phyloP scores from a whole-genome alignment of 64 coral and sea anemone genomes.

The Actinia equina region DNA sequence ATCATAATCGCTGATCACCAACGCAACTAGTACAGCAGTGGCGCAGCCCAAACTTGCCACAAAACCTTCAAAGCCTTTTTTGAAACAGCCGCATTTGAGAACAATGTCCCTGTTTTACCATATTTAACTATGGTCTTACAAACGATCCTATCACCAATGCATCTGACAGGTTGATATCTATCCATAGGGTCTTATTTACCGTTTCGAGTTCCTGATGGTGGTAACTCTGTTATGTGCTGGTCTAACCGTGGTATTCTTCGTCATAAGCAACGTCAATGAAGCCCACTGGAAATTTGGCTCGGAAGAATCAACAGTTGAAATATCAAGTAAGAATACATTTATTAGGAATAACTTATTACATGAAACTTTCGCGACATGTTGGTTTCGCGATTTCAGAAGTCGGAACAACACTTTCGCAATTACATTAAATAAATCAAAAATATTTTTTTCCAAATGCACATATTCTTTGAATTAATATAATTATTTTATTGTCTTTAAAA shows the following conservation, averaged over 20 bases:
- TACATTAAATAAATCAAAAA: no score
- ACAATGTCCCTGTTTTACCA: neutral
- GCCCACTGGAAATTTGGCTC: slow-evolving; percentile 97
- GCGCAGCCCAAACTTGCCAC: no score
- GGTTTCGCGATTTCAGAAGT: no score
- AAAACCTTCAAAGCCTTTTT: no score
- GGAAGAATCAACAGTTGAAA: slow-evolving; percentile 74
- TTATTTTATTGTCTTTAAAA: no score
- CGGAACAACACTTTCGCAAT: no score
- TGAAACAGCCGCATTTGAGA: neutral
- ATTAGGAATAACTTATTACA: no score
- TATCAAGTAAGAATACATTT: slow-evolving; percentile 69
- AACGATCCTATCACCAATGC: neutral
- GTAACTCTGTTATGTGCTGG: slow-evolving; percentile 85
- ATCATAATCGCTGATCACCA: no score
- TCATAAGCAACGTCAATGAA: slow-evolving; percentile 87
- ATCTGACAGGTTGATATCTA: neutral
- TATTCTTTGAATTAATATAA: no score
- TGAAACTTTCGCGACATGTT: neutral
- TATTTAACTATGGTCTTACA: no score
- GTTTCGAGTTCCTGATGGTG: slow-evolving; percentile 95
- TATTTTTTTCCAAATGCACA: no score
- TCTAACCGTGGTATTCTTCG: slow-evolving; percentile 88
- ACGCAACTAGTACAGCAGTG: no score
- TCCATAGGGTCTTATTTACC: slow-evolving; percentile 84